Evolutionary conservation across 2,797 vertebrate species (phyloP), one percentile per base, ranked within the genome.

Genomic region (Gambusia yucatana): DNA sequence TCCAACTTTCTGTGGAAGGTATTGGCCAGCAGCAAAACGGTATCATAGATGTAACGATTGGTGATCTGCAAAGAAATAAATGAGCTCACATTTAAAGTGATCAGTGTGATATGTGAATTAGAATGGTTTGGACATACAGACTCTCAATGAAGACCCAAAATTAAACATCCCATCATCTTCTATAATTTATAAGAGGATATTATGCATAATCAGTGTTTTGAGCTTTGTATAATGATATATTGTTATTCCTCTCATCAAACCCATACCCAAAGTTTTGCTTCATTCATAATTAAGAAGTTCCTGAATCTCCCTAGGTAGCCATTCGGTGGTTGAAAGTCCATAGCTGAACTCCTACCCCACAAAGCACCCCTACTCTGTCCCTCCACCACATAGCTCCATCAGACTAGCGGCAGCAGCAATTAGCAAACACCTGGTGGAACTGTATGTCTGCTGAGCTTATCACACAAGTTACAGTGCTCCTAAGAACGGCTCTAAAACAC

Each of bases 1-100:
- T 99, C 98, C 84, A 99, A 91, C 93, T 99, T 99, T 91, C 97
- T 97, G 90, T 99, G 98, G 88, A 99, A 99, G 77, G 98, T 98
- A 72, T 99, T 99, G 1, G 98, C 98, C 87, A 99, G 92, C 77
- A 99, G 93, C 77, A 99, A 93, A 87, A 99, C 98, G 0, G 96
- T 96, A 84, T 99, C 98, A 0, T 99, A 99, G 89, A 99, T 97
- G 93, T 99, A 99, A 72, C 98, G 96, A 93, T 99, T 99, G 75
- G 97, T 97, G 92, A 99, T 99, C 98, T 99, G 93, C 25, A 77
- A 30, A 78, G 43, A 72, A 52, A 78, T 8, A 33, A 77, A 52
- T 25, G 20, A 1, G 33, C 3, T 52, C 4, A 39, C 20, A 39
- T 36, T 36, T 6, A 52, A 39, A 20, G 3, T 69, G 22, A 41